Base-by-base conservation (phyloP, 2,113 vertebrate species). In the Caranx melampygus region DNA sequence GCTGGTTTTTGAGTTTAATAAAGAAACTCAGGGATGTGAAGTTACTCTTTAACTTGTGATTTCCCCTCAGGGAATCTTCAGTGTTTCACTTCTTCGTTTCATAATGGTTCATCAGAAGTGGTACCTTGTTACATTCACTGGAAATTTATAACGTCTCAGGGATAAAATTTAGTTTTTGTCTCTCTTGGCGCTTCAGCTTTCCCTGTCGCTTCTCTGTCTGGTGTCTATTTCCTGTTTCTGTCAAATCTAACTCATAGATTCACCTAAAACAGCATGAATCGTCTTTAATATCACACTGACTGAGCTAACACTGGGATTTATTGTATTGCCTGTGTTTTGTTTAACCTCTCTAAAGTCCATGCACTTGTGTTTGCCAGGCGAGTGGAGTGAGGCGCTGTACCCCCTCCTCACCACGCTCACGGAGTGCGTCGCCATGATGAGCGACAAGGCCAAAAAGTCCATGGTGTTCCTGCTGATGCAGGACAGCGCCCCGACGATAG, bases 401-500 rank as follows among this genome's bases (percentile, higher is more conserved):
- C 98, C 98, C 0, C 94, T 99, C 90, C 95, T 99, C 93, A 97
- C 97, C 61, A 99, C 98, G 0, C 97, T 99, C 78, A 98, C 96
- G 0, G 97, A 99, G 87, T 99, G 98, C 0, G 98, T 99, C 70
- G 94, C 97, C 88, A 98, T 99, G 98, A 99, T 99, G 98, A 97
- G 97, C 1, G 97, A 99, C 94, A 97, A 96, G 89, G 98, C 98
- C 86, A 98, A 98, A 90, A 97, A 96, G 92, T 97, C 98, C 20
- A 97, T 99, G 97, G 97, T 98, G 60, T 99, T 99, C 90, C 93
- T 99, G 81, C 94, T 99, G 61, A 99, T 99, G 98, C 98, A 99
- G 93, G 98, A 99, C 93, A 95, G 95, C 1, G 98, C 98, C 0
- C 97, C 98, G 0, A 99, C 97, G 42, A 98, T 99, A 42, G 95